Percentiles rank a stretch among this genome's conserved stretches.
Conservation (phyloP, 2,797 vertebrate genomes). For the Cercopithecus diana region DNA sequence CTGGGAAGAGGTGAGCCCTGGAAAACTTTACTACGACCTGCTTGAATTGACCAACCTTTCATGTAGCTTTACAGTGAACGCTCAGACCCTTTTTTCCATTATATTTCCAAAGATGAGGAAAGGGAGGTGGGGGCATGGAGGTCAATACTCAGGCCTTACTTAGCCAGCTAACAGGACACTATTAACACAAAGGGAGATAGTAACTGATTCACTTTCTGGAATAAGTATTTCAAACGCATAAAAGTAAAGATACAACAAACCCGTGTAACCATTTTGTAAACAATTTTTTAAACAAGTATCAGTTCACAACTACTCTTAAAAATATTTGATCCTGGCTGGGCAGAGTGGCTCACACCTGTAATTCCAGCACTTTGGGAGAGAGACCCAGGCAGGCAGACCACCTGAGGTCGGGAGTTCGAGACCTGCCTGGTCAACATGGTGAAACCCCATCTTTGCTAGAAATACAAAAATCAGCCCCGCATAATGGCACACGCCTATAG, state of each 20-base stretch:
- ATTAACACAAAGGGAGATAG: not conserved
- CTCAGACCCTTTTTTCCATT: not conserved
- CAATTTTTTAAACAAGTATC: not conserved
- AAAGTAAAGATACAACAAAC: not conserved
- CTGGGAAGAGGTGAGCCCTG: not conserved
- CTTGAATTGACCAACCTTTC: not conserved
- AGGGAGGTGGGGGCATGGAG: not conserved
- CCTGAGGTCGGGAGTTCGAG: too few relatives aligned
- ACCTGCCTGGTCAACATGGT: too few relatives aligned
- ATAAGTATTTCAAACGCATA: not conserved
- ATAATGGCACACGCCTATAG: too few relatives aligned
- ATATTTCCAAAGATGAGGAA: not conserved
- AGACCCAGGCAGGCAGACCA: too few relatives aligned
- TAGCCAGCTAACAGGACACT: not conserved
- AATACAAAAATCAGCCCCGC: too few relatives aligned
- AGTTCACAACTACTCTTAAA: not conserved
- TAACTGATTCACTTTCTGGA: not conserved
- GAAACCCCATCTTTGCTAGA: too few relatives aligned
- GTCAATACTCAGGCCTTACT: not conserved
- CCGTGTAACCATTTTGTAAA: not conserved
- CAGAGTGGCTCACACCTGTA: too few relatives aligned
- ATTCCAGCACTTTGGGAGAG: too few relatives aligned
- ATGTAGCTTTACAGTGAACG: not conserved
- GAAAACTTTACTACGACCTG: not conserved
- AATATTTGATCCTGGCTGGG: not conserved